These are phyloP conservation scores for Drosophila planitibia DNA, from an alignment of 2,888 invertebrate genomes.

Conservation along the genomic window DNA sequence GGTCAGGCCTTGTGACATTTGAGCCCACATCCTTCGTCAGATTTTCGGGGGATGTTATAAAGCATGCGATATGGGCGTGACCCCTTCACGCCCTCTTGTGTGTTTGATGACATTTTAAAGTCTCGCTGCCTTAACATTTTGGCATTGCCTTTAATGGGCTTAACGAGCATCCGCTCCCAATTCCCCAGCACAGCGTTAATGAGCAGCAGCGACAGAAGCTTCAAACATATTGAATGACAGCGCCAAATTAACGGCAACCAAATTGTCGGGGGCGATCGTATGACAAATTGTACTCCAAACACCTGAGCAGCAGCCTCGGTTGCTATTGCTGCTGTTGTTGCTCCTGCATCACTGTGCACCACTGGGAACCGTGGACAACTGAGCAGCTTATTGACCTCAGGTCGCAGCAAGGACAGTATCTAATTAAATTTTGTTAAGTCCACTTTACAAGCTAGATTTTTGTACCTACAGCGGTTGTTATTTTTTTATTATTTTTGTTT, in stretches of 20 bases:
- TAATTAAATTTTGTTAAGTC: conserved; percentile 63
- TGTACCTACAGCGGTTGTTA: conserved; percentile 13
- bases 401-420: conserved; percentile 60
- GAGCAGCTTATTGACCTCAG: conserved; percentile 56
- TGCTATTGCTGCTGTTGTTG: neutral
- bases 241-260: conserved; percentile 56
- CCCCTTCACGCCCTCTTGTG: conserved; percentile 20
- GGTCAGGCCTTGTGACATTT: conserved; percentile 63
- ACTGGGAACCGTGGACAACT: neutral
- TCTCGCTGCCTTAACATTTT: conserved; percentile 48
- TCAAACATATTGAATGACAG: conserved; percentile 75
- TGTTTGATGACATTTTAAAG: conserved; percentile 66
- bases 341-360: conserved; percentile 4
- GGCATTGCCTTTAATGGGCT: conserved; percentile 69
- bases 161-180: conserved; percentile 71
- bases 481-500: conserved; percentile 22
- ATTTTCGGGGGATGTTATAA: conserved; percentile 9
- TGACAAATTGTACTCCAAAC: conserved; percentile 59
- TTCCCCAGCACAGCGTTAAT: conserved; percentile 43
- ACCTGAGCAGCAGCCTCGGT: conserved; percentile 23
- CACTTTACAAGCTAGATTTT: conserved; percentile 40
- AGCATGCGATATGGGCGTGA: conserved; percentile 47
- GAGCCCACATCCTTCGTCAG: conserved; percentile 73
- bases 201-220: conserved; percentile 32
- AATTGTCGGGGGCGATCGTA: conserved; percentile 55